Evolutionary conservation across 2,797 vertebrate genomes (phyloP), one percentile per base, ranked within the genome.

Genomic region (Clamator glandarius): DNA sequence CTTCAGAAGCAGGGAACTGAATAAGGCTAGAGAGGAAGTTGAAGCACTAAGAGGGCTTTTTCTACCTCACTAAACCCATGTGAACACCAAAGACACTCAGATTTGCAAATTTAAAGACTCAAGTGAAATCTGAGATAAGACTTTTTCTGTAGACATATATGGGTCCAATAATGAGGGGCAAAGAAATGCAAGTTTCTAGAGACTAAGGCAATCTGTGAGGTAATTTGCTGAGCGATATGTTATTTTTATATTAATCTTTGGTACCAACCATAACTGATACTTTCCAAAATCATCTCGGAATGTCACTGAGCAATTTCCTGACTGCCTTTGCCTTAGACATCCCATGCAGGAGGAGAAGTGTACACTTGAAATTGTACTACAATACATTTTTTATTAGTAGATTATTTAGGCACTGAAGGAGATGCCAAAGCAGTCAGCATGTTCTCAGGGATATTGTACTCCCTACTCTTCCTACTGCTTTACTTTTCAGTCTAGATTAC

Each of bases 271-370:
- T 12, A 68, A 25, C 31, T 42, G 18, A 55, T 35, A 15, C 11
- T 83, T 89, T 29, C 25, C 8, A 62, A 69, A 82, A 70, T 42
- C 5, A 8, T 46, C 10, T 35, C 82, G 26, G 11, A 77, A 44
- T 46, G 6, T 44, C 8, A 2, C 21, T 4, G 42, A 50, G 11
- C 1, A 3, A 39, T 62, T 9, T 77, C 15, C 7, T 2, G 2
- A 19, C 10, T 73, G 15, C 3, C 6, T 62, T 86, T 68, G 16
- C 46, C n/a, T 76, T 55, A 39, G 12, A 68, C 8, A 48, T 62
- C 84, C 23, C 46, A 50, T 29, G 66, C 20, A 50, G n/a, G 39
- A 88, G 11, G 1, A 73, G 33, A 78, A 66, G 4, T 16, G 64
- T 29, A 13, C 14, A 12, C 76, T 82, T 57, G 42, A 84, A 88